A percentile compares a stretch with the other conserved stretches of the same genome.
These are phyloP conservation scores for Lethocerus indicus DNA, from an alignment of 1,140 invertebrate species.

Conservation along the genomic window DNA sequence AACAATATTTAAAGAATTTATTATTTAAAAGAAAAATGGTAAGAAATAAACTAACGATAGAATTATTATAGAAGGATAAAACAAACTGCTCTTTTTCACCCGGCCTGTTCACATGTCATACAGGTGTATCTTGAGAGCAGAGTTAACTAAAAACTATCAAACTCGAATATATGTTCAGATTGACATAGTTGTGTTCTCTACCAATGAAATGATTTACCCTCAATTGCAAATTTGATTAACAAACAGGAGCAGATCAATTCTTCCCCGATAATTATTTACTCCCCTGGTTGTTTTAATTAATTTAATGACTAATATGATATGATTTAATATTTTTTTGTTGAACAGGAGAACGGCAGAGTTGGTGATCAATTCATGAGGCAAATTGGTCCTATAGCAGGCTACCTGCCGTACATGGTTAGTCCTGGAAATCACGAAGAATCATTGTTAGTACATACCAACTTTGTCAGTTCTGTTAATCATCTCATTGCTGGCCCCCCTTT, in stretches of 20 bases:
- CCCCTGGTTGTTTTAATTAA: too few relatives aligned
- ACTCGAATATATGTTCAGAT: neutral
- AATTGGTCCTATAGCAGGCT: slow-evolving; percentile 70
- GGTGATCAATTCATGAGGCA: slow-evolving; percentile 86
- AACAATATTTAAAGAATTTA: too few relatives aligned
- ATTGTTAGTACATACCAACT: slow-evolving; percentile 39
- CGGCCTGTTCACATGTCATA: too few relatives aligned
- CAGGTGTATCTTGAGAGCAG: too few relatives aligned
- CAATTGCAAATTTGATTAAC: neutral
- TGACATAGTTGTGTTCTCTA: neutral
- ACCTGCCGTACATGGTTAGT: slow-evolving; percentile 82
- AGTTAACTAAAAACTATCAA: neutral
- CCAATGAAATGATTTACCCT: neutral
- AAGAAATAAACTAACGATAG: too few relatives aligned
- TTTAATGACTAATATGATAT: too few relatives aligned
- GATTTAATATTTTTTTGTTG: slow-evolving; percentile 12
- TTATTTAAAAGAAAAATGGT: too few relatives aligned
- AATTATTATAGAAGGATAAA: too few relatives aligned
- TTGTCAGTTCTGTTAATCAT: slow-evolving; percentile 3
- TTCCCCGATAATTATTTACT: too few relatives aligned
- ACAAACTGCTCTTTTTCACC: too few relatives aligned
- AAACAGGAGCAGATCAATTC: neutral
- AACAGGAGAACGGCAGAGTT: slow-evolving; percentile 46
- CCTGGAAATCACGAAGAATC: slow-evolving; percentile 80
- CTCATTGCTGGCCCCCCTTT: neutral